A percentile compares a stretch with the other conserved stretches of the same genome.
Conservation (phyloP, 2,113 vertebrate genomes). For the Chroicocephalus ridibundus region DNA sequence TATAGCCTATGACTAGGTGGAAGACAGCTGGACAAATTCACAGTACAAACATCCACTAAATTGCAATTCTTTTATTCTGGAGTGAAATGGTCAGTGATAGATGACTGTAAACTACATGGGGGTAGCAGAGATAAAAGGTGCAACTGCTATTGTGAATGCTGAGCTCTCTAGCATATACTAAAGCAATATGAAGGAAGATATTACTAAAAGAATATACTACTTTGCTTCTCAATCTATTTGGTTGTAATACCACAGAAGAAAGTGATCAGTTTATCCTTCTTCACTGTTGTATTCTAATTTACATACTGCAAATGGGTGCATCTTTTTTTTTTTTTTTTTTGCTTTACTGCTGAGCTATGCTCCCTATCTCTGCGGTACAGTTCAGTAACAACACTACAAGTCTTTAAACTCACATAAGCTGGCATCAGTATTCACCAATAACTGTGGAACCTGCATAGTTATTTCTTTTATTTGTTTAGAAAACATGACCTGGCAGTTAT, state of each 20-base stretch:
- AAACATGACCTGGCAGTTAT: background rate
- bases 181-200: background rate
- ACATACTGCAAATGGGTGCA: background rate
- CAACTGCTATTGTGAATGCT: background rate
- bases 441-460: background rate
- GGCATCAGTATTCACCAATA: background rate
- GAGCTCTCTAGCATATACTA: background rate
- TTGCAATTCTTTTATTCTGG: background rate
- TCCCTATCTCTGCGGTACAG: background rate
- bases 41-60: background rate
- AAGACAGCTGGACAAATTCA: background rate
- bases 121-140: background rate
- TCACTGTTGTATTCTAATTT: background rate
- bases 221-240: background rate
- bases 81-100: background rate
- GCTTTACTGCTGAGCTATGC: background rate
- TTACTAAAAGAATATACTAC: background rate
- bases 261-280: background rate
- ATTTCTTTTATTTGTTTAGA: background rate
- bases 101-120: background rate
- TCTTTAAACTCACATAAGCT: constrained; percentile 11
- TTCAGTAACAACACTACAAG: background rate
- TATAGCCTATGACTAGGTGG: background rate
- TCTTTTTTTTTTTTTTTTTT: background rate
- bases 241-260: background rate